Percentiles rank a stretch among this genome's conserved stretches.
These are phyloP conservation scores for Hystrix brachyura DNA, from an alignment of 2,113 vertebrate species.

Conservation along the genomic window DNA sequence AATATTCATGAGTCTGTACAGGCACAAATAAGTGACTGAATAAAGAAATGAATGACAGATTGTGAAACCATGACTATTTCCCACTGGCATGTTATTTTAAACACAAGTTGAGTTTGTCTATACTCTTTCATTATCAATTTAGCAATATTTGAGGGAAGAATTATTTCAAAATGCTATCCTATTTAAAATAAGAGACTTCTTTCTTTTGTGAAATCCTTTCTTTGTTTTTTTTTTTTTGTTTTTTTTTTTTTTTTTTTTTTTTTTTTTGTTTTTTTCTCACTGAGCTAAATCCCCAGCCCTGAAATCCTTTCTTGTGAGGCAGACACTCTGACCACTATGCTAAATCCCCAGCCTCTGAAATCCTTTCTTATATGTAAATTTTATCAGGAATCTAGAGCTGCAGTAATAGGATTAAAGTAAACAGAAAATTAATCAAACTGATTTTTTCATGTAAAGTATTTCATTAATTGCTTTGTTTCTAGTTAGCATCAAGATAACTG, in stretches of 20 bases:
- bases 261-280: no score
- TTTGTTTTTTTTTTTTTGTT: not conserved
- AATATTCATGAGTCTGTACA: no score
- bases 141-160: not conserved
- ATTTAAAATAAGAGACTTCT: constrained; percentile 70
- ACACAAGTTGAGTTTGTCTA: not conserved
- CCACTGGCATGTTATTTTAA: constrained; percentile 1
- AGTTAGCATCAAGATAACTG: constrained; percentile 41
- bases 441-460: constrained; percentile 72
- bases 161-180: constrained; percentile 53
- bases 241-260: no score
- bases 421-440: constrained; percentile 80
- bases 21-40: no score
- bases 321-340: no score
- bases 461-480: constrained; percentile 77
- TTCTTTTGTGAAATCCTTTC: constrained; percentile 74
- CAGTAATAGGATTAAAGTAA: constrained; percentile 70
- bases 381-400: constrained; percentile 60
- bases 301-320: no score
- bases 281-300: no score
- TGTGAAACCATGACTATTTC: not conserved
- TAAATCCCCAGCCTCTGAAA: constrained; percentile 34
- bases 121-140: constrained; percentile 1
- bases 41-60: no score
- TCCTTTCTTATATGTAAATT: constrained; percentile 67